These are phyloP conservation scores for Lutjanus campechanus DNA, from an alignment of 2,797 vertebrate genomes.

Conservation along the genomic window DNA sequence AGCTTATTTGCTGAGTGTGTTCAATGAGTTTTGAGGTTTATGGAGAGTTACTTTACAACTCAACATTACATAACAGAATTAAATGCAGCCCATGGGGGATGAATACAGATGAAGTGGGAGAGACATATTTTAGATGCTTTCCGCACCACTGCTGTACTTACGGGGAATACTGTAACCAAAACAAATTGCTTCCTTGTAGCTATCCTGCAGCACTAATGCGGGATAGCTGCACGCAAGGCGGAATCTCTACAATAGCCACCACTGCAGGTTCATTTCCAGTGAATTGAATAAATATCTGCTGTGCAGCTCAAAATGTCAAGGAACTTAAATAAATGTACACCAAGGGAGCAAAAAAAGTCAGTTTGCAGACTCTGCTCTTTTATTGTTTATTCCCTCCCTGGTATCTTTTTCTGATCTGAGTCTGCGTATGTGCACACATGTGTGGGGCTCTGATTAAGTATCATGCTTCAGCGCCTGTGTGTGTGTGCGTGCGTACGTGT, in stretches of 20 bases:
- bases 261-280: slow-evolving; percentile 68
- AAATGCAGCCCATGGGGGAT: slow-evolving; percentile 54
- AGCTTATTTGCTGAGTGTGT: slow-evolving; percentile 47
- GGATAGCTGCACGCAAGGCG: slow-evolving; percentile 62
- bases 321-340: slow-evolving; percentile 66
- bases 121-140: slow-evolving; percentile 62
- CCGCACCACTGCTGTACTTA: slow-evolving; percentile 64
- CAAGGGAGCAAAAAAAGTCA: slow-evolving; percentile 38
- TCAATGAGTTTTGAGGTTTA: slow-evolving; percentile 52
- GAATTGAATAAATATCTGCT: slow-evolving; percentile 78
- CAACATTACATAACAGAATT: slow-evolving; percentile 67
- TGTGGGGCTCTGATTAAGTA: not conserved
- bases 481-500: slow-evolving; percentile 10
- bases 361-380: slow-evolving; percentile 60
- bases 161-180: slow-evolving; percentile 65
- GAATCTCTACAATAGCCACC: slow-evolving; percentile 66
- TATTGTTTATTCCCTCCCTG: slow-evolving; percentile 37
- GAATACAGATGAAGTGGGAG: slow-evolving; percentile 61
- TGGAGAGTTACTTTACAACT: slow-evolving; percentile 49
- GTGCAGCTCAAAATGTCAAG: slow-evolving; percentile 73
- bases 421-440: slow-evolving; percentile 8
- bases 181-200: slow-evolving; percentile 77
- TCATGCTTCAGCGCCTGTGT: not conserved
- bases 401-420: slow-evolving; percentile 42
- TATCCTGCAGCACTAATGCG: slow-evolving; percentile 70